Conservation (phyloP, 2,113 vertebrate genomes). For the Merops nubicus region DNA sequence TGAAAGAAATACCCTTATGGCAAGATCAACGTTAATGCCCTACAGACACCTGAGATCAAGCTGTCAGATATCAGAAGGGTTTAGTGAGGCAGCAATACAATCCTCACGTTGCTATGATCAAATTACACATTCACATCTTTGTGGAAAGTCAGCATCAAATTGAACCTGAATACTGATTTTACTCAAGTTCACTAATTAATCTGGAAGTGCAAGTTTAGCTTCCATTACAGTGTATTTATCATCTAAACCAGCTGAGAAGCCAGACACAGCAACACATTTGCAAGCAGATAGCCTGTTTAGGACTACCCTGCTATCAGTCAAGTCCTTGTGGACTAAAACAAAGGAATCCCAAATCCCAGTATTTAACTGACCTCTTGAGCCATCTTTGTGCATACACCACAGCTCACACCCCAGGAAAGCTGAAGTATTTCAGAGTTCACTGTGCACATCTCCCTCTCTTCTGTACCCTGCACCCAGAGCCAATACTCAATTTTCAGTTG, state of each 20-base stretch:
- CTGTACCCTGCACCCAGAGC: background rate
- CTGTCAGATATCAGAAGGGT: background rate
- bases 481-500: background rate
- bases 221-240: background rate
- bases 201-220: background rate
- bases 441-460: background rate
- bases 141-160: background rate
- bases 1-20: background rate
- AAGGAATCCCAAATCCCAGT: background rate
- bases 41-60: background rate
- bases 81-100: background rate
- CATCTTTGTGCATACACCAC: background rate
- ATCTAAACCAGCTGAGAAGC: background rate
- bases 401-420: background rate
- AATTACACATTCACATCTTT: background rate
- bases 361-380: background rate
- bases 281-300: background rate
- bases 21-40: accelerated
- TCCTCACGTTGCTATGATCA: background rate
- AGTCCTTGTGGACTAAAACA: background rate
- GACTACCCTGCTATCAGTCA: background rate
- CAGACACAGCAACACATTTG: background rate
- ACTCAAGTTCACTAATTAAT: background rate
- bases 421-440: background rate
- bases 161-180: background rate